Base-by-base conservation (phyloP, 2,113 vertebrate genomes). In the Microcebus griseorufus region DNA sequence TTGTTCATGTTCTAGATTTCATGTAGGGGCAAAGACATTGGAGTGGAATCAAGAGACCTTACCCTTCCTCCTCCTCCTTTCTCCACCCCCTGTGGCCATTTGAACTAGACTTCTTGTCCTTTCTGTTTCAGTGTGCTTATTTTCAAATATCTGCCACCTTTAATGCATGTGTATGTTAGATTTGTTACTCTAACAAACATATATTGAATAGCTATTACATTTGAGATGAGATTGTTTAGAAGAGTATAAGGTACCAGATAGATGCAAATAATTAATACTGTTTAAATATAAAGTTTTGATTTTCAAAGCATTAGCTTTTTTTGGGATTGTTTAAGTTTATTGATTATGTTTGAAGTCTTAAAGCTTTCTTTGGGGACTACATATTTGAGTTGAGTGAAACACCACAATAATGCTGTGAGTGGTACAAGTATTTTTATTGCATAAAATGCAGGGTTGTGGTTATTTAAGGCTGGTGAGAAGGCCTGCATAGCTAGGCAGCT, bases 221-320 rank as follows among this genome's bases (percentile, higher is more conserved):
- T 91, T 86, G 51, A 88, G 42, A 69, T 84, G 70, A 84, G 88
- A 76, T 51, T 81, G 42, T 89, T 79, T 70, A 55, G 87, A 92
- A 92, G 65, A 82, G 25, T 51, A 0, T 82, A 93, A 75, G 75
- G 5, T 48, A n/a, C 34, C n/a, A 37, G 53, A 48, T 17, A 83
- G 60, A 87, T 64, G 51, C n/a, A 70, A 73, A 80, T 65, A 70
- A 69, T 73, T 64, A 69, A 69, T 73, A n/a, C 34, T 60, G 3
- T 65, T 90, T 92, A 86, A 72, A 69, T 87, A 45, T 1, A 10
- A 79, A 65, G 45, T 45, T 83, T 86, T 62, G 11, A n/a, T 48
- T 95, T 80, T 78, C 48, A 82, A 69, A 94, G 69, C 14, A 65
- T 45, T 94, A 62, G 10, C 23, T 82, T 87, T 88, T 92, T 72